Base-by-base conservation (phyloP, 2,113 vertebrate genomes). In the Amphiprion ocellaris region DNA sequence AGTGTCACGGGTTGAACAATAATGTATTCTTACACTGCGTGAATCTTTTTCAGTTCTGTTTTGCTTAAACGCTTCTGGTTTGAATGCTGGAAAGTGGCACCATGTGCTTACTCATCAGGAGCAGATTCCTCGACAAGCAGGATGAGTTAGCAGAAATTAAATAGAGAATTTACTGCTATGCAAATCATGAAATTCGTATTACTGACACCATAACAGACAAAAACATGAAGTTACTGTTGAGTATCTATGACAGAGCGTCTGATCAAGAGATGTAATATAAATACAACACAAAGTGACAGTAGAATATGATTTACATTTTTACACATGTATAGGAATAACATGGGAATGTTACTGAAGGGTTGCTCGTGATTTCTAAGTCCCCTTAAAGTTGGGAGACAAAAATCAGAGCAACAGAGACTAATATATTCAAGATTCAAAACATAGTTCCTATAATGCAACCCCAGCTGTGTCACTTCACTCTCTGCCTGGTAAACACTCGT, bases 1-100 rank as follows among this genome's bases (percentile, higher is more conserved):
- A 23, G 69, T 17, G 60, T 75, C 54, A 33, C 56, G 17, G 69
- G 68, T 70, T 39, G 41, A 60, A 66, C 46, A 41, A 49, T 52
- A 67, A 78, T 74, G 62, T 49, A 49, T 74, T 72, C 53, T 63
- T n/a, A 23, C 26, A 11, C 26, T 0, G 30, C 28, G 19, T 23
- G 24, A 24, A 72, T 60, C 14, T 49, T 17, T 53, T 39, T 37
- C 26, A 70, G 58, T 61, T 24, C 56, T 68, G 24, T 76, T 66
- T 59, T 52, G 49, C 8, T 9, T 63, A 23, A 58, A 24, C 41
- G 47, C 50, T 65, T 53, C 11, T 3, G 44, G 47, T 82, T 23
- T 41, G 64, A 87, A 39, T 46, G 53, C 53, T 30, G 44, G 14
- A 50, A 56, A 46, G 8, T 19, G 30, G 23, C 33, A 62, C 54